A percentile compares a stretch with the other conserved stretches of the same genome.
phyloP scores from a whole-genome alignment of 2,888 invertebrate species.

The Latheticus oryzae region DNA sequence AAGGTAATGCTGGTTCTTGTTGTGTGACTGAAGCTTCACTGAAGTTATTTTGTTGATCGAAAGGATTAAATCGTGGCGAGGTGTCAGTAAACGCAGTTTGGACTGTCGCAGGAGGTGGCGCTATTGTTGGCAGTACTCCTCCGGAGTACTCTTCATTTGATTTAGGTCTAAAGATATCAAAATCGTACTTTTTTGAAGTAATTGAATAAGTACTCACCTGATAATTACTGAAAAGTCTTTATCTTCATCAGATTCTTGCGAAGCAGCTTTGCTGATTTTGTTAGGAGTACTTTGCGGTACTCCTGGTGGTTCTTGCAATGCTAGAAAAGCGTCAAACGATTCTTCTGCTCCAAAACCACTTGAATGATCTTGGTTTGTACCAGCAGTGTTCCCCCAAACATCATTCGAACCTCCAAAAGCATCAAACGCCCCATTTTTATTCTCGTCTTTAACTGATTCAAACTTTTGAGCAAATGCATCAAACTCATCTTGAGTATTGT shows the following conservation, averaged over 20 bases:
- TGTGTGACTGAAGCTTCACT: neutral
- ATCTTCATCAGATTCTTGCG: conserved; percentile 82
- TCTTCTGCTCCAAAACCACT: conserved; percentile 77
- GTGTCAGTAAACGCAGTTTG: conserved; percentile 69
- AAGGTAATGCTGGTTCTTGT: conserved; percentile 16
- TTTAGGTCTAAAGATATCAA: conserved; percentile 69
- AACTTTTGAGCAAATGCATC: conserved; percentile 93
- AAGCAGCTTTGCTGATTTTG: conserved; percentile 71
- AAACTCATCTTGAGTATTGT: conserved; percentile 71
- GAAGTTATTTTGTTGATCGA: conserved; percentile 72
- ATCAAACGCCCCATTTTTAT: conserved; percentile 67
- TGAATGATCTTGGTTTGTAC: conserved; percentile 54
- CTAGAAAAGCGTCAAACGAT: conserved; percentile 84
- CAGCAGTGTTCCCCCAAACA: conserved; percentile 61
- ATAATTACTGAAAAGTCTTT: conserved; percentile 87
- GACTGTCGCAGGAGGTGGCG: conserved; percentile 77
- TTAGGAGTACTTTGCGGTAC: conserved; percentile 77
- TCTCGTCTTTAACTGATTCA: conserved; percentile 74
- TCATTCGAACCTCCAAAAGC: conserved; percentile 65
- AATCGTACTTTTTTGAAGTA: no score
- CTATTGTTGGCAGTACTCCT: conserved; percentile 76
- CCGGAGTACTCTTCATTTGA: conserved; percentile 66
- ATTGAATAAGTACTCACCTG: conserved; percentile 69
- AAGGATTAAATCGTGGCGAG: conserved; percentile 82
- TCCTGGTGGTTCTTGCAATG: conserved; percentile 79